These are phyloP conservation scores for Trichacis sp. DNA, from an alignment of 2,888 invertebrate genomes.

Conservation along the genomic window DNA sequence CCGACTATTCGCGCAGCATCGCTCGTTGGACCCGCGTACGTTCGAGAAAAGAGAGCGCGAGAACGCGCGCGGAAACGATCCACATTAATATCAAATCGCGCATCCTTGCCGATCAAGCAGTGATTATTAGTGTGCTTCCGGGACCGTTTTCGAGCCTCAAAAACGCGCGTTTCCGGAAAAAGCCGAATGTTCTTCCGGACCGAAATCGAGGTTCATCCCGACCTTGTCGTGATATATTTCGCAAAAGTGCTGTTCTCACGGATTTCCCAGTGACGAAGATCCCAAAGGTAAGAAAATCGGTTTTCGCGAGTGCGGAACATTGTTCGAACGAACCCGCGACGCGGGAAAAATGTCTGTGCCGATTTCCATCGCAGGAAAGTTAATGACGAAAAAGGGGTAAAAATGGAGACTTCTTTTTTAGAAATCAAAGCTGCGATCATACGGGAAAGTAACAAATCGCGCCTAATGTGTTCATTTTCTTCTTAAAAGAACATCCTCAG, in stretches of 20 bases:
- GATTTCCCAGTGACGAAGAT: too few relatives aligned
- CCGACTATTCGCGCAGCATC: slow-evolving; percentile 66
- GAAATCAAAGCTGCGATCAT: neutral
- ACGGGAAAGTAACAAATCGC: neutral
- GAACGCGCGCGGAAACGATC: too few relatives aligned
- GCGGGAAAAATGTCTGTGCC: too few relatives aligned
- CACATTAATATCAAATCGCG: too few relatives aligned
- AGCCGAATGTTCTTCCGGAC: neutral
- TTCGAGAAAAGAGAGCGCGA: slow-evolving; percentile 42
- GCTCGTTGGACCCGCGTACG: slow-evolving; percentile 56
- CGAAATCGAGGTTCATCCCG: too few relatives aligned
- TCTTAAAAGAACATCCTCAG: neutral
- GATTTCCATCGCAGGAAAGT: slow-evolving; percentile 6
- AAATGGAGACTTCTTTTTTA: neutral
- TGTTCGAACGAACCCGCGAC: too few relatives aligned
- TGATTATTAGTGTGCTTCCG: slow-evolving; percentile 9
- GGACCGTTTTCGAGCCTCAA: neutral
- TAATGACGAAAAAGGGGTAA: too few relatives aligned
- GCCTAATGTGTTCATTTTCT: neutral
- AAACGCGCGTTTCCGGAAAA: neutral
- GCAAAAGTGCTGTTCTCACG: neutral
- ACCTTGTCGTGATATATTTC: neutral
- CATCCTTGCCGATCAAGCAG: neutral
- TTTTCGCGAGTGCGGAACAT: too few relatives aligned
- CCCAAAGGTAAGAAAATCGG: too few relatives aligned